Percentiles rank a stretch among this genome's conserved stretches.
phyloP scores from a whole-genome alignment of 2,888 invertebrate genomes.

The Ophion obscuratus region DNA sequence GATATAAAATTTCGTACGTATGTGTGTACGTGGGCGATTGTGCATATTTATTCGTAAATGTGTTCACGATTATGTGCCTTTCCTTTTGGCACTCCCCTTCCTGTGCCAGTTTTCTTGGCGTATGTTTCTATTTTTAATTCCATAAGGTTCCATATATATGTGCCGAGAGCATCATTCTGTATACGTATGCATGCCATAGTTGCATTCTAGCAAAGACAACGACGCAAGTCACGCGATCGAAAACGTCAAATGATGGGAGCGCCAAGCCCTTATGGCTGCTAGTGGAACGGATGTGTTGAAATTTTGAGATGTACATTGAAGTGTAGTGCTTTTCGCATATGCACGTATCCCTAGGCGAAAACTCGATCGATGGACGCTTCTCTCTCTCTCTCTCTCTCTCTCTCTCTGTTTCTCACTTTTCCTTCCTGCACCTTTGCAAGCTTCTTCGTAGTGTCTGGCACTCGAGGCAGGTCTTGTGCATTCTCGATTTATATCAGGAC shows the following conservation, averaged over 20 bases:
- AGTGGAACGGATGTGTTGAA: background rate
- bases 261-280: constrained; percentile 12
- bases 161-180: background rate
- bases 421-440: constrained; percentile 38
- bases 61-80: constrained; percentile 33
- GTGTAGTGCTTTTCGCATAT: constrained; percentile 20
- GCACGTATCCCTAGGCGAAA: constrained; percentile 48
- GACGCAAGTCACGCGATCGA: background rate
- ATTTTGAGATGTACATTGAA: constrained; percentile 32
- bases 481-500: constrained; percentile 6
- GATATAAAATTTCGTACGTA: no score
- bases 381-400: constrained; percentile 23
- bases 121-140: constrained; percentile 38
- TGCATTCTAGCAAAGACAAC: background rate
- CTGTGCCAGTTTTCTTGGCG: constrained; percentile 21
- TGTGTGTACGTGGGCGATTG: background rate
- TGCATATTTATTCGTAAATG: constrained; percentile 46
- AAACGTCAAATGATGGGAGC: background rate
- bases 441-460: constrained; percentile 35
- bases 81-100: constrained; percentile 14
- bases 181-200: background rate
- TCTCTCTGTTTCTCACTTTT: background rate
- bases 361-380: constrained; percentile 58
- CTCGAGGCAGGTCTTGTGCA: constrained; percentile 52
- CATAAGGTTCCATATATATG: constrained; percentile 33